Percentiles rank a stretch among this genome's conserved stretches.
These are phyloP conservation scores for Chelon labrosus DNA, from an alignment of 2,797 vertebrate genomes.

Conservation along the genomic window DNA sequence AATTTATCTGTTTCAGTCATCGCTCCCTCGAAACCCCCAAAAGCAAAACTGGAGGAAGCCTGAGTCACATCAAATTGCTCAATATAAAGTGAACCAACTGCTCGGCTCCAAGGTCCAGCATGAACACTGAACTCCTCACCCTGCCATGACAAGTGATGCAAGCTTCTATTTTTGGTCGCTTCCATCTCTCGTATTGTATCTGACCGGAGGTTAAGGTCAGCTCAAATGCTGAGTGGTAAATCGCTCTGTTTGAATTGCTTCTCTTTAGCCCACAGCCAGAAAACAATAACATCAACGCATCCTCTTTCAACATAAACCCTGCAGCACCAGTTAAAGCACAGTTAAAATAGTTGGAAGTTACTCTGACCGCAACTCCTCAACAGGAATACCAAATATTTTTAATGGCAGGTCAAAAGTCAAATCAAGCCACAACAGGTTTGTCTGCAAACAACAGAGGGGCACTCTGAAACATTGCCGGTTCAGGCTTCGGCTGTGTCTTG, in stretches of 20 bases:
- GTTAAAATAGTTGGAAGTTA: not conserved
- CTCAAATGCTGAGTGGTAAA: slow-evolving; percentile 8
- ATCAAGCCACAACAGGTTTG: slow-evolving; percentile 1
- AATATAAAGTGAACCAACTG: slow-evolving; percentile 20
- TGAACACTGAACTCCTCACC: slow-evolving; percentile 25
- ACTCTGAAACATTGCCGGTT: slow-evolving; percentile 2
- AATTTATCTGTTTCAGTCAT: slow-evolving; percentile 1
- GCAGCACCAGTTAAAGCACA: not conserved
- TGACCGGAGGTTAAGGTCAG: slow-evolving; percentile 16
- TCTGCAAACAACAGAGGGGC: slow-evolving; percentile 20
- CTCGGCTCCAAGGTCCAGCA: slow-evolving; percentile 20
- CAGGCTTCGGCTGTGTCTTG: slow-evolving; percentile 15
- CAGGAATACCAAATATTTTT: slow-evolving; percentile 19
- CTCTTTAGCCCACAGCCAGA: not conserved
- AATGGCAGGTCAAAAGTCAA: slow-evolving; percentile 11
- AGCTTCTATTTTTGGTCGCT: slow-evolving; percentile 23
- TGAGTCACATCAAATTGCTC: slow-evolving; percentile 9
- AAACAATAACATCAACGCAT: not conserved
- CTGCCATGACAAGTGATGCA: slow-evolving; percentile 14
- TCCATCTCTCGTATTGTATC: slow-evolving; percentile 9
- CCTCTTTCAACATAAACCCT: not conserved
- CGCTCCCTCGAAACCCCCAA: not conserved
- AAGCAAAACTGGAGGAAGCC: not conserved
- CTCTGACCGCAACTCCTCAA: slow-evolving; percentile 14
- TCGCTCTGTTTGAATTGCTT: slow-evolving; percentile 8